Conservation (phyloP, 2,113 vertebrate genomes). For the Bolborhynchus lineola region DNA sequence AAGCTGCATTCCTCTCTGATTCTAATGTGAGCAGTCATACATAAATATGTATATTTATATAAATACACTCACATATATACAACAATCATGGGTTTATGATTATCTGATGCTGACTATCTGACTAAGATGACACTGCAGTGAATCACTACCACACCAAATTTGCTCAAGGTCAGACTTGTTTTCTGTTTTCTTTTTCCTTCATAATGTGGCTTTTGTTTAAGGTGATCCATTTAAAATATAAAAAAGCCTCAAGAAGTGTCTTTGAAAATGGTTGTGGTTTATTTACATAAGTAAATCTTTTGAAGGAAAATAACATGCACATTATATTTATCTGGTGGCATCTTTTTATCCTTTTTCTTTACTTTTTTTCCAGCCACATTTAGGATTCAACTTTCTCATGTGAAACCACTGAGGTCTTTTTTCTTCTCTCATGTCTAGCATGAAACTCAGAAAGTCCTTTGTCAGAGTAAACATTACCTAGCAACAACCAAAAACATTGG, state of each 20-base stretch:
- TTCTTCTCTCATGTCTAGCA: not conserved
- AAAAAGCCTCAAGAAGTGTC: not conserved
- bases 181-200: slow-evolving; percentile 33
- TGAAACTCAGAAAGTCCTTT: not conserved
- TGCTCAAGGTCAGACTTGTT: slow-evolving; percentile 30
- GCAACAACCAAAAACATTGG: not conserved
- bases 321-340: not conserved
- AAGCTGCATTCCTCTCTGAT: slow-evolving; percentile 26
- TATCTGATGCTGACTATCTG: slow-evolving; percentile 65
- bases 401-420: slow-evolving; percentile 20
- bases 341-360: slow-evolving; percentile 8
- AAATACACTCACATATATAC: slow-evolving; percentile 6
- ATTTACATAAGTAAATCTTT: slow-evolving; percentile 17
- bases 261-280: not conserved
- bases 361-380: slow-evolving; percentile 2
- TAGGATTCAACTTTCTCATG: slow-evolving; percentile 31
- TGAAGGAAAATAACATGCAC: not conserved
- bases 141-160: slow-evolving; percentile 63
- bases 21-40: slow-evolving; percentile 43
- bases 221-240: not conserved
- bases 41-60: slow-evolving; percentile 13
- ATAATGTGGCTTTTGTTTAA: not conserved
- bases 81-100: slow-evolving; percentile 67
- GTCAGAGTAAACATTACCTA: not conserved
- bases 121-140: slow-evolving; percentile 64